Evolutionary conservation across 2,888 invertebrate genomes (phyloP).

Genomic region (Argyra leucocephala): DNA sequence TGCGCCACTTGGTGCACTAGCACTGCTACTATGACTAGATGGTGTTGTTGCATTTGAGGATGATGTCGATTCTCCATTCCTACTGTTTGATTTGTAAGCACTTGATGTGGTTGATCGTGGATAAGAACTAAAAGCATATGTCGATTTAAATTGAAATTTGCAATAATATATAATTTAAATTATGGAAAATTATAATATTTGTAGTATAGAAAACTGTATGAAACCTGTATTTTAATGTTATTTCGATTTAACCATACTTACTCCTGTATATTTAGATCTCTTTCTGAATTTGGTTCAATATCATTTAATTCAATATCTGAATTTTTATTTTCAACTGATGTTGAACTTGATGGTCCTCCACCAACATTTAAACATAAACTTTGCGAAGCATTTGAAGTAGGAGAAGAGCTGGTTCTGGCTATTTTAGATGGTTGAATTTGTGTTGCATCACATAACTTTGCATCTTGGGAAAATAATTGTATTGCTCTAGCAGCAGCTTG

Average conservation of each 20-base stretch:
- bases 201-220: too few species aligned
- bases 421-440: conserved; percentile 56
- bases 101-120: conserved; percentile 18
- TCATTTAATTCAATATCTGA: background rate
- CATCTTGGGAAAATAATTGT: conserved; percentile 74
- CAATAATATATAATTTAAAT: too few species aligned
- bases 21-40: conserved; percentile 12
- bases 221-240: too few species aligned
- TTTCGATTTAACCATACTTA: background rate
- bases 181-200: too few species aligned
- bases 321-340: too few species aligned
- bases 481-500: conserved; percentile 86
- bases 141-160: too few species aligned
- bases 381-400: conserved; percentile 18
- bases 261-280: background rate
- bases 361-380: background rate
- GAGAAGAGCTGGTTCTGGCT: conserved; percentile 47
- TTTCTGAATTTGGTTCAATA: background rate
- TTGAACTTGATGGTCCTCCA: background rate
- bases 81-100: background rate
- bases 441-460: conserved; percentile 61
- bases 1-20: background rate
- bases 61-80: conserved; percentile 15
- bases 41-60: conserved; percentile 11
- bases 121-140: conserved; percentile 16